A percentile compares a stretch with the other conserved stretches of the same genome.
Conservation (phyloP, 2,797 vertebrate genomes). For the Hyperoplus lanceolatus region DNA sequence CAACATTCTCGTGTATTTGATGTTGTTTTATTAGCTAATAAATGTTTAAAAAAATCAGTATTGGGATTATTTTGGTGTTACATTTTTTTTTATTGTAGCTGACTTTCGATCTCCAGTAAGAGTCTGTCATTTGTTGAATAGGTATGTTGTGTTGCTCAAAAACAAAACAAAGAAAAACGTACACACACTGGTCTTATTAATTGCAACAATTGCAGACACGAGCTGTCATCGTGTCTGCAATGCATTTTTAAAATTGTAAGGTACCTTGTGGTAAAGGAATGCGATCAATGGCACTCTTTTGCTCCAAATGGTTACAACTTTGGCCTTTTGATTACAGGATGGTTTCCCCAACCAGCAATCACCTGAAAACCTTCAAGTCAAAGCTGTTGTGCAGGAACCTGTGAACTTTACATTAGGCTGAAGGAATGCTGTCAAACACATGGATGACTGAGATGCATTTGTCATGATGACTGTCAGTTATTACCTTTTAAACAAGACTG, state of each 20-base stretch:
- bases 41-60: no score
- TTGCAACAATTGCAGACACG: not conserved
- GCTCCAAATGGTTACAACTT: not conserved
- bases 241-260: not conserved
- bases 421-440: not conserved
- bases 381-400: not conserved
- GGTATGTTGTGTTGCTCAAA: not conserved
- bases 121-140: conserved; percentile 5
- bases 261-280: not conserved
- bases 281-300: not conserved
- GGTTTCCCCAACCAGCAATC: not conserved
- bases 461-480: not conserved
- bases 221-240: not conserved
- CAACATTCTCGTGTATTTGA: not conserved
- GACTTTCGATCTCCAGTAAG: conserved; percentile 2
- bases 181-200: not conserved
- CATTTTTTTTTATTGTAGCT: not conserved
- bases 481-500: not conserved
- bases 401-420: not conserved
- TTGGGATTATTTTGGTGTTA: no score
- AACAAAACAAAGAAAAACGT: not conserved
- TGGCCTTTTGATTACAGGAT: not conserved
- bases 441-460: not conserved
- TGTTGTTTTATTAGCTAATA: conserved; percentile 12
- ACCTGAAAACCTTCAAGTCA: not conserved